These are phyloP conservation scores for Neomonachus schauinslandi DNA, from an alignment of 2,113 vertebrate genomes.

Conservation along the genomic window DNA sequence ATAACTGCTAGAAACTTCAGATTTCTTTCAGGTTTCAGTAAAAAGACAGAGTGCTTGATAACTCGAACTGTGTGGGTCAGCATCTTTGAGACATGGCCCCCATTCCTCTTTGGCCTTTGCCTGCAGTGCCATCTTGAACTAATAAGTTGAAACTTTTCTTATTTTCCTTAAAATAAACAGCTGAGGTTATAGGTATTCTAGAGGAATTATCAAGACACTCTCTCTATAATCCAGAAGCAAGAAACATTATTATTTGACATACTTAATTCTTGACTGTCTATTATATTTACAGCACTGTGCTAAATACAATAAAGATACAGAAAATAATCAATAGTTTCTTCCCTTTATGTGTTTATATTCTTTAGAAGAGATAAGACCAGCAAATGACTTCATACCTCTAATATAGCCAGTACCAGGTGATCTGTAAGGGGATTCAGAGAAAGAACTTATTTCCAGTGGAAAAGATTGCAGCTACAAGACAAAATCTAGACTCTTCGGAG, in stretches of 20 bases:
- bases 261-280: not conserved
- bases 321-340: not conserved
- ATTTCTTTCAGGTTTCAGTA: not conserved
- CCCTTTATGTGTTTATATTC: not conserved
- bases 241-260: not conserved
- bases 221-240: not conserved
- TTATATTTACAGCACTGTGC: not conserved
- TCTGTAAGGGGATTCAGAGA: not conserved
- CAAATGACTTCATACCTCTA: not conserved
- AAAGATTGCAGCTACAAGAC: not conserved
- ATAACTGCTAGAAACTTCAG: not conserved
- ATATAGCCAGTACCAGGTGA: not conserved
- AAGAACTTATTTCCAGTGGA: not conserved
- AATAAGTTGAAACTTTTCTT: not conserved
- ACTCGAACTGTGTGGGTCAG: too few relatives aligned
- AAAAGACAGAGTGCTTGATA: not conserved
- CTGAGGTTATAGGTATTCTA: not conserved
- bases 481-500: not conserved
- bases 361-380: not conserved
- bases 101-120: not conserved
- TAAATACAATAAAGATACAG: not conserved
- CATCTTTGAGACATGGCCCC: not conserved
- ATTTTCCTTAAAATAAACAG: not conserved
- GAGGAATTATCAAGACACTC: not conserved
- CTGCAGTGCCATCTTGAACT: not conserved